These are phyloP conservation scores for Geotrupes spiniger DNA, from an alignment of 2,888 invertebrate species.

Conservation along the genomic window DNA sequence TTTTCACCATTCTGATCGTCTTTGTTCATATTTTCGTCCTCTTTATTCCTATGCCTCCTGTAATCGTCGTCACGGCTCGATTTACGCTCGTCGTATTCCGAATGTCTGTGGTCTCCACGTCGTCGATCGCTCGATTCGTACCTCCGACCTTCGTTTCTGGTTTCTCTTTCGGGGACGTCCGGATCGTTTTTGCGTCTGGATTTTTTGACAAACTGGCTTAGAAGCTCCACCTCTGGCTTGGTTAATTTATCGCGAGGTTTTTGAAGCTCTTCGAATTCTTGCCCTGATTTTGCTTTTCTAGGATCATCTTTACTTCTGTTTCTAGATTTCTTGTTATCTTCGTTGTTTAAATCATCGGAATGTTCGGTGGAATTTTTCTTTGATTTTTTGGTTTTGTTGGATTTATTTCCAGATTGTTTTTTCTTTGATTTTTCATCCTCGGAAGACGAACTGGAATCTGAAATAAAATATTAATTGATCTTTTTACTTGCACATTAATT, in stretches of 20 bases:
- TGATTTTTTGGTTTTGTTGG: conserved; percentile 16
- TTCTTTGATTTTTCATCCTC: conserved; percentile 25
- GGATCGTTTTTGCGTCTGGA: no score
- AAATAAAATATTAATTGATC: no score
- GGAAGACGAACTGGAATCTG: no score
- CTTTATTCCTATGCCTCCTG: conserved; percentile 10
- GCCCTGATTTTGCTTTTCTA: no score
- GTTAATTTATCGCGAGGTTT: conserved; percentile 17
- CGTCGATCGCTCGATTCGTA: neutral
- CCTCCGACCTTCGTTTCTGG: conserved; percentile 10
- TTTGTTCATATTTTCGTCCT: conserved; percentile 14
- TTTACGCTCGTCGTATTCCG: conserved; percentile 12
- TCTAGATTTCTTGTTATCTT: no score
- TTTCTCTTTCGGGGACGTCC: conserved; percentile 10
- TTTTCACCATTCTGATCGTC: conserved; percentile 14
- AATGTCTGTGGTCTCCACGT: conserved; percentile 6
- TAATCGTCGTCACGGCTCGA: conserved; percentile 19
- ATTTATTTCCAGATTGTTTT: conserved; percentile 19
- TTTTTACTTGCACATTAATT: no score
- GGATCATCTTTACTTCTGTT: conserved; percentile 18
- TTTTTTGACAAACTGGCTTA: conserved; percentile 15
- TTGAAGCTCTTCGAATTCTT: conserved; percentile 22
- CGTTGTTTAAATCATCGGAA: conserved; percentile 12
- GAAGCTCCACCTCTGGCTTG: conserved; percentile 17
- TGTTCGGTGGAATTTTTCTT: neutral